A percentile compares a stretch with the other conserved stretches of the same genome.
Conservation (phyloP, 2,113 vertebrate genomes). For the Neodontobutis hainanensis region DNA sequence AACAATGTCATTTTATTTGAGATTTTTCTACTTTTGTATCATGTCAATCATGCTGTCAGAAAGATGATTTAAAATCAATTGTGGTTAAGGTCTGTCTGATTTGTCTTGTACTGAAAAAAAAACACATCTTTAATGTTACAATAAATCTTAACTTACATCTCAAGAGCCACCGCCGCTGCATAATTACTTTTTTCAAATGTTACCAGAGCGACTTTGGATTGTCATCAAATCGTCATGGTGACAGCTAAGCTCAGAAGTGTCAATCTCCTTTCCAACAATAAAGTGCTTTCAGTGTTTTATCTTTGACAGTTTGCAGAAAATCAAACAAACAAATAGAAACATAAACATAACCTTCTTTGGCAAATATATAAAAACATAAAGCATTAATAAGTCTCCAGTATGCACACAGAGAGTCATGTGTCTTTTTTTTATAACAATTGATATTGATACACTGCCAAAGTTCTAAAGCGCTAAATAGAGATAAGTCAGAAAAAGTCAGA, state of each 20-base stretch:
- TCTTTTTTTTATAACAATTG: not conserved
- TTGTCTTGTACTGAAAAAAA: not conserved
- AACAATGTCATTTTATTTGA: too few relatives aligned
- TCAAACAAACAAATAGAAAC: not conserved
- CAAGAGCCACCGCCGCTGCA: not conserved
- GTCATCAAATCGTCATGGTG: constrained; percentile 3
- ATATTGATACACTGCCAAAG: constrained; percentile 9
- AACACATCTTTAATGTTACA: not conserved
- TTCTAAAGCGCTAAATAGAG: constrained; percentile 3
- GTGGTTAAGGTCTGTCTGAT: too few relatives aligned
- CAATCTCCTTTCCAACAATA: constrained; percentile 1
- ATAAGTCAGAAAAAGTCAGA: constrained; percentile 15
- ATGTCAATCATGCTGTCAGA: too few relatives aligned
- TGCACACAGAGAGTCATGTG: not conserved
- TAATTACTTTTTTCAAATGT: not conserved
- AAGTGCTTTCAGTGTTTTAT: not conserved
- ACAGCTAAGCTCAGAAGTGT: constrained; percentile 1
- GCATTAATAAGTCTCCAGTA: not conserved
- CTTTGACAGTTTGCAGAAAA: not conserved
- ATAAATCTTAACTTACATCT: not conserved
- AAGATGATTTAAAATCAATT: too few relatives aligned
- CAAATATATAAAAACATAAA: not conserved
- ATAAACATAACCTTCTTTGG: not conserved
- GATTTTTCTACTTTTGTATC: too few relatives aligned
- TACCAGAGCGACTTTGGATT: not conserved